phyloP scores from a whole-genome alignment of 2,113 vertebrate genomes.

The Dasyornis broadbenti region DNA sequence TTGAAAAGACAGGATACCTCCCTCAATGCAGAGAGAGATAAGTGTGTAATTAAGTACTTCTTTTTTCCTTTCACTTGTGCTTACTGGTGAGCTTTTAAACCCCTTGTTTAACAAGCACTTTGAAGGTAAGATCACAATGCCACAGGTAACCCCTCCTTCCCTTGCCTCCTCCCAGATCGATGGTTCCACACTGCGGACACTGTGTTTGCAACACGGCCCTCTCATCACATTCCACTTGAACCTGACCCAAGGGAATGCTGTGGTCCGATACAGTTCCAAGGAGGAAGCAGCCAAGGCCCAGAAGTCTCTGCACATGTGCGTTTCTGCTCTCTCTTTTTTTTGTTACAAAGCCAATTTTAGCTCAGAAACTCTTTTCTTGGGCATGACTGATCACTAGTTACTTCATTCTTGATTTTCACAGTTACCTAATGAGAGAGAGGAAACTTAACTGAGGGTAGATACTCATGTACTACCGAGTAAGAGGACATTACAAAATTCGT shows the following conservation, averaged over 20 bases:
- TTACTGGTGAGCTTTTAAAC: neutral
- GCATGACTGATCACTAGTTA: neutral
- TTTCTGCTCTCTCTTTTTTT: neutral
- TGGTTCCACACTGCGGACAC: conserved; percentile 93
- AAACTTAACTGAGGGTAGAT: neutral
- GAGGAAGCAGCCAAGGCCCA: conserved; percentile 97
- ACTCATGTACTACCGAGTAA: neutral
- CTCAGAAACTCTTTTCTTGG: neutral
- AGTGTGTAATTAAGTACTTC: neutral
- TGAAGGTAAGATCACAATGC: neutral
- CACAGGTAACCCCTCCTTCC: neutral
- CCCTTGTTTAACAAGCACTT: neutral
- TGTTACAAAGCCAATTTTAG: neutral
- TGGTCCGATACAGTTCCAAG: conserved; percentile 99
- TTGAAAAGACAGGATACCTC: neutral
- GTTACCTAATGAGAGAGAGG: neutral
- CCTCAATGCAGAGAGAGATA: neutral
- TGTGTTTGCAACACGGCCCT: conserved; percentile 97
- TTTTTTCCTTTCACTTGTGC: neutral
- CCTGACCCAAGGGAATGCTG: conserved; percentile 96
- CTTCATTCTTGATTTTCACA: neutral
- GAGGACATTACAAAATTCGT: neutral
- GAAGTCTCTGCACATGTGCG: conserved; percentile 98
- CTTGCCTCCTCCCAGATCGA: conserved; percentile 82
- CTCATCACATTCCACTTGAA: conserved; percentile 99